Conservation (phyloP, 1,140 invertebrate genomes). For the Hycleus phaleratus region DNA sequence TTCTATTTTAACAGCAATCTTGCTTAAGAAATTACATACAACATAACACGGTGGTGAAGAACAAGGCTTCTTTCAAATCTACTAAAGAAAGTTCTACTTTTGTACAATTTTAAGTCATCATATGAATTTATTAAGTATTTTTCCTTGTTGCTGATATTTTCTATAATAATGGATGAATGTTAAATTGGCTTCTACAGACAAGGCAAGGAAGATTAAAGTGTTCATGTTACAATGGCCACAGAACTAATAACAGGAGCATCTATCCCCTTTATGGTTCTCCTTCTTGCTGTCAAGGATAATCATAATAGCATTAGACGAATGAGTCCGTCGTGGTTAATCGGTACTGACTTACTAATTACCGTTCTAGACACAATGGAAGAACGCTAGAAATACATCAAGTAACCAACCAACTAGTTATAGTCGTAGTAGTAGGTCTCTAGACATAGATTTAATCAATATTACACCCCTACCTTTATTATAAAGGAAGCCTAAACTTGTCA, state of each 20-base stretch:
- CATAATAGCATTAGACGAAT: constrained; percentile 41
- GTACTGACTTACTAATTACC: constrained; percentile 41
- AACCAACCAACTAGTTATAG: not conserved
- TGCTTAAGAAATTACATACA: constrained; percentile 28
- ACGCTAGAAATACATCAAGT: constrained; percentile 24
- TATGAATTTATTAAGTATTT: too few species aligned
- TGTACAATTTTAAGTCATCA: too few species aligned
- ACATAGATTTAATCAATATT: too few species aligned
- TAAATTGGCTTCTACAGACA: constrained; percentile 5
- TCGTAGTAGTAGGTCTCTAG: too few species aligned
- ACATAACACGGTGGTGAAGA: not conserved
- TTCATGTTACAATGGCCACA: constrained; percentile 16
- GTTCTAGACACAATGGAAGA: constrained; percentile 33
- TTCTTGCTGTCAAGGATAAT: constrained; percentile 38
- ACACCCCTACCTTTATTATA: too few species aligned
- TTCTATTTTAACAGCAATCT: constrained; percentile 21
- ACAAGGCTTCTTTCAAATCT: not conserved
- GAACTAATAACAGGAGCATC: constrained; percentile 28
- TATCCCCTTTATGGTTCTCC: constrained; percentile 24
- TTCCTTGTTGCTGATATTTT: too few species aligned
- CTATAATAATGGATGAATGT: not conserved
- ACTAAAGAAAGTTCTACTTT: too few species aligned
- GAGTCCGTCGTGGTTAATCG: constrained; percentile 40
- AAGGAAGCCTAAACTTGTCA: too few species aligned
- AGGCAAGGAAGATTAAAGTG: constrained; percentile 1